Conservation (phyloP, 2,888 invertebrate genomes). For the Rotaria sp. region DNA sequence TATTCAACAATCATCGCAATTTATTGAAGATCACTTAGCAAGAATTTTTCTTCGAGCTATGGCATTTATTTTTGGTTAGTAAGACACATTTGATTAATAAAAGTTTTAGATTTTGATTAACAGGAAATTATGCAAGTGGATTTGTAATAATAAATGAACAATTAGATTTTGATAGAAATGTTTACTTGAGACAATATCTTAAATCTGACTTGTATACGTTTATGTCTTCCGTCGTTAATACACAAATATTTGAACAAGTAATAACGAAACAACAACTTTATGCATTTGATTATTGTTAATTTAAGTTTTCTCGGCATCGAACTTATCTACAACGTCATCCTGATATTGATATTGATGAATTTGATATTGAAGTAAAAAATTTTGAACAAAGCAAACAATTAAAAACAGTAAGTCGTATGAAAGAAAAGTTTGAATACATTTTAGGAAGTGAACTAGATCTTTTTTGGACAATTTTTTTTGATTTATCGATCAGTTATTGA, state of each 20-base stretch:
- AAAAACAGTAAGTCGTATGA: not conserved
- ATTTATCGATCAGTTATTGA: too few relatives aligned
- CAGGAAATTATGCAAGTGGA: slow-evolving; percentile 8
- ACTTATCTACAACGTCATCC: not conserved
- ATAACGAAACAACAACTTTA: not conserved
- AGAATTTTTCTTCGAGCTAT: slow-evolving; percentile 10
- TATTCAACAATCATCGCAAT: slow-evolving; percentile 8
- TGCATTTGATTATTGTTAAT: not conserved
- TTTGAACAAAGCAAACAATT: not conserved
- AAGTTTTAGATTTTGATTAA: not conserved
- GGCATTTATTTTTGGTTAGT: not conserved
- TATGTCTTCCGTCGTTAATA: not conserved
- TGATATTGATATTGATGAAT: not conserved
- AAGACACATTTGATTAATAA: not conserved
- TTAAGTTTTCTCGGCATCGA: not conserved
- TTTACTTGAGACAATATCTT: not conserved
- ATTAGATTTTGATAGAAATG: not conserved
- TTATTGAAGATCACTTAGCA: not conserved
- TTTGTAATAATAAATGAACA: not conserved
- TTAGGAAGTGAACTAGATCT: too few relatives aligned
- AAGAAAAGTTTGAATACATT: not conserved
- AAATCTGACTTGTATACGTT: not conserved
- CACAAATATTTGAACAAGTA: slow-evolving; percentile 30
- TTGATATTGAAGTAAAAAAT: not conserved
- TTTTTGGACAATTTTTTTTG: too few relatives aligned